Evolutionary conservation across 1,140 invertebrate genomes (phyloP).

Genomic region (Ectropis grisescens): DNA sequence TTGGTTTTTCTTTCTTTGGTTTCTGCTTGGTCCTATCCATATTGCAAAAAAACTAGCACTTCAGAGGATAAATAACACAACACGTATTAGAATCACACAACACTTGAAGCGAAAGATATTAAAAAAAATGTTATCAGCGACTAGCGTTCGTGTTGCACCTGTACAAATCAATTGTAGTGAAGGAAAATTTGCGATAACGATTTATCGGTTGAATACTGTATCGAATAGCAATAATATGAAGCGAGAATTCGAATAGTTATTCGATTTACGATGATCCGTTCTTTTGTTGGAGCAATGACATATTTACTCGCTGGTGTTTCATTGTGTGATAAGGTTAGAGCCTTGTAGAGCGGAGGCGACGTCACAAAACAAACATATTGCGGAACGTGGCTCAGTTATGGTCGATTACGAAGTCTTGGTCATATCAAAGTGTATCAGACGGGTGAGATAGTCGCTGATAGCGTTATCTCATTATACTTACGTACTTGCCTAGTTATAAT

Average conservation of each 20-base stretch:
- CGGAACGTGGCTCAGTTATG: too few relatives aligned
- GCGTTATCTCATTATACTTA: too few relatives aligned
- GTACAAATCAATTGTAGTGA: constrained; percentile 48
- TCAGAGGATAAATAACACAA: background rate
- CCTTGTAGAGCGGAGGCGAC: too few relatives aligned
- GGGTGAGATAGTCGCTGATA: too few relatives aligned
- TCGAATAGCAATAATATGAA: constrained; percentile 1
- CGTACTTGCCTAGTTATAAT: too few relatives aligned
- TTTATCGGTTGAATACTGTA: constrained; percentile 25
- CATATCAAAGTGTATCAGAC: too few relatives aligned
- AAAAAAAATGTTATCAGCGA: constrained; percentile 27
- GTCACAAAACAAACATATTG: too few relatives aligned
- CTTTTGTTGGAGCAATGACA: constrained; percentile 40
- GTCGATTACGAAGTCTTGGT: too few relatives aligned
- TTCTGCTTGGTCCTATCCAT: constrained; percentile 49
- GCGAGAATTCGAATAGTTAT: background rate
- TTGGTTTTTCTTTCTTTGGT: constrained; percentile 38
- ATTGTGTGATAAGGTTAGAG: too few relatives aligned
- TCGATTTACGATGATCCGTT: constrained; percentile 1
- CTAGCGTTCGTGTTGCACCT: constrained; percentile 33
- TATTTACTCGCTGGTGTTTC: too few relatives aligned
- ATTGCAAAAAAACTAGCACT: constrained; percentile 4
- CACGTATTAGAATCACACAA: background rate
- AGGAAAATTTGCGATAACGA: constrained; percentile 36
- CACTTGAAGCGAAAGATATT: constrained; percentile 2